Evolutionary conservation across 1,140 invertebrate genomes (phyloP).

Genomic region (Drosophila funebris): DNA sequence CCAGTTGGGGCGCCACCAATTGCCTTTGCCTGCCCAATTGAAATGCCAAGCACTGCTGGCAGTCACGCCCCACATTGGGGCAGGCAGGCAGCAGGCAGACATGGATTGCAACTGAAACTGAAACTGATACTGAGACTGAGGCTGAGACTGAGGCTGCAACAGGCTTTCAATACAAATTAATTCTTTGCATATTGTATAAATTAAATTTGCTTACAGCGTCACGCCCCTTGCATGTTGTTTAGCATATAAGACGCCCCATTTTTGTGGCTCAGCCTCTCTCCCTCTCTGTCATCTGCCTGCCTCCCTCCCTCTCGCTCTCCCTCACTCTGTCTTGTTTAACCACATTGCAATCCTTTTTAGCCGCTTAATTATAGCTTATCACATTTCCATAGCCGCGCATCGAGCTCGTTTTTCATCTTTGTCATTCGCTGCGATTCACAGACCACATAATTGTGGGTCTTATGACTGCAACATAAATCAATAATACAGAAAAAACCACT

Average conservation of each 20-base stretch:
- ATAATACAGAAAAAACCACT: slow-evolving; percentile 9
- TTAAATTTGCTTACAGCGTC: slow-evolving; percentile 78
- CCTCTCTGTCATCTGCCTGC: background rate
- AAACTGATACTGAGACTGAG: too few relatives aligned
- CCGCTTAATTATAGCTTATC: slow-evolving; percentile 82
- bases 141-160: background rate
- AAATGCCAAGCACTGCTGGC: slow-evolving; percentile 60
- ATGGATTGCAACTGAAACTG: background rate
- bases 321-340: background rate
- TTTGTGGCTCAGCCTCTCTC: background rate
- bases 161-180: slow-evolving; percentile 65
- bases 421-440: slow-evolving; percentile 65
- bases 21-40: slow-evolving; percentile 71
- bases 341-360: slow-evolving; percentile 68
- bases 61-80: slow-evolving; percentile 45
- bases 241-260: slow-evolving; percentile 75
- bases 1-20: slow-evolving; percentile 74
- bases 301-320: background rate
- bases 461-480: slow-evolving; percentile 59
- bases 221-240: slow-evolving; percentile 83
- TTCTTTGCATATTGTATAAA: slow-evolving; percentile 83
- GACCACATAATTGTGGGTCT: slow-evolving; percentile 39
- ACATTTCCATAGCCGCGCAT: slow-evolving; percentile 77
- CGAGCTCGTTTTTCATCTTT: slow-evolving; percentile 81
- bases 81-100: background rate